phyloP scores from a whole-genome alignment of 2,888 invertebrate species.

The Danaus chrysippus region DNA sequence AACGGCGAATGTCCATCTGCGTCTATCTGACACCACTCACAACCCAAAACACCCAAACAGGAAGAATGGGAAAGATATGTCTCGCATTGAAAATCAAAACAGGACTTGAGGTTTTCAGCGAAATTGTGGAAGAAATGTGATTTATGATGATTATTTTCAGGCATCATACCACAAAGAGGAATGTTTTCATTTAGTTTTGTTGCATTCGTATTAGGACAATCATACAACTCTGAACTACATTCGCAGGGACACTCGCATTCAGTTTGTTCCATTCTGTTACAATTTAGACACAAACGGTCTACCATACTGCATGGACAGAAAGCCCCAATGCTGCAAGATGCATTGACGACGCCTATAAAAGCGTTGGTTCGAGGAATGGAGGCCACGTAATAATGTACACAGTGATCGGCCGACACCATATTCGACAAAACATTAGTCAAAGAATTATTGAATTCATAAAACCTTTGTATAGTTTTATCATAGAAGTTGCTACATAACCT shows the following conservation, averaged over 20 bases:
- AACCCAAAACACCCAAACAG: slow-evolving; percentile 88
- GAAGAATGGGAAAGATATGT: slow-evolving; percentile 80
- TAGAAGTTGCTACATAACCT: slow-evolving; percentile 90
- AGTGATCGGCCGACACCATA: slow-evolving; percentile 91
- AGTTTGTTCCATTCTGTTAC: slow-evolving; percentile 95
- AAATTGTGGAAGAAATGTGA: slow-evolving; percentile 72
- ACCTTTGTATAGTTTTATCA: slow-evolving; percentile 91
- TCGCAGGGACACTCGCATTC: slow-evolving; percentile 98
- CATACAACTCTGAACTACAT: slow-evolving; percentile 81
- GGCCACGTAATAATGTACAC: slow-evolving; percentile 90
- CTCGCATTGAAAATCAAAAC: slow-evolving; percentile 85
- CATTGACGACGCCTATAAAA: slow-evolving; percentile 92
- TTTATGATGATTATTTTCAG: slow-evolving; percentile 71
- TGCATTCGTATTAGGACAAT: slow-evolving; percentile 56
- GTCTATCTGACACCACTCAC: slow-evolving; percentile 94
- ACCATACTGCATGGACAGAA: slow-evolving; percentile 96
- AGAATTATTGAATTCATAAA: slow-evolving; percentile 90
- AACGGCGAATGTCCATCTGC: slow-evolving; percentile 85
- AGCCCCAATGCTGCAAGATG: slow-evolving; percentile 88
- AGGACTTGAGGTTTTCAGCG: slow-evolving; percentile 80
- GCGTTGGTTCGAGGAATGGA: slow-evolving; percentile 91
- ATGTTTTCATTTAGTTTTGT: slow-evolving; percentile 55
- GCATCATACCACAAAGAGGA: slow-evolving; percentile 67
- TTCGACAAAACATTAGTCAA: slow-evolving; percentile 87
- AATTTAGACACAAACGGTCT: slow-evolving; percentile 93